A percentile compares a stretch with the other conserved stretches of the same genome.
Conservation (phyloP, 2,113 vertebrate species). For the Salminus brasiliensis region DNA sequence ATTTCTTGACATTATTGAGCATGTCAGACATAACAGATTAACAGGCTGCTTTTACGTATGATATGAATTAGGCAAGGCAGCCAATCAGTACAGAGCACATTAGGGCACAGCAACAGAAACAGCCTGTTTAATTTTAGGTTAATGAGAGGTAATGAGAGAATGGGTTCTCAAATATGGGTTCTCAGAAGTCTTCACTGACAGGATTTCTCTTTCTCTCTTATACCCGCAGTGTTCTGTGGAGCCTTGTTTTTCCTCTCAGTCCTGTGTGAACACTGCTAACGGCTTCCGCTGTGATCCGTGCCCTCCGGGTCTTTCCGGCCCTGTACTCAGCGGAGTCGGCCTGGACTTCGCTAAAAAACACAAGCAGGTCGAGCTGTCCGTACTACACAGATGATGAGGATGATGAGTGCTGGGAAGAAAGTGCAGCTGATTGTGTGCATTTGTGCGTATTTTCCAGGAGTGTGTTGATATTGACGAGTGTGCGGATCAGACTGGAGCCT, state of each 20-base stretch:
- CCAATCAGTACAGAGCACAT: background rate
- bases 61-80: background rate
- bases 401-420: background rate
- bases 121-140: no score
- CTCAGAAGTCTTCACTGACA: no score
- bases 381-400: background rate
- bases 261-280: slow-evolving; percentile 79
- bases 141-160: no score
- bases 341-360: slow-evolving; percentile 80
- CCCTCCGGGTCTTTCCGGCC: slow-evolving; percentile 79
- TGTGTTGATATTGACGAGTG: slow-evolving; percentile 58
- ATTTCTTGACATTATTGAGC: no score
- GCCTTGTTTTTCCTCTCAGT: slow-evolving; percentile 80
- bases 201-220: slow-evolving; percentile 2
- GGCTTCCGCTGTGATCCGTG: slow-evolving; percentile 86
- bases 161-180: no score
- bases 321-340: slow-evolving; percentile 77
- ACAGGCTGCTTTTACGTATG: no score
- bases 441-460: slow-evolving; percentile 45
- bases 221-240: slow-evolving; percentile 76
- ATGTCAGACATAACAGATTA: no score
- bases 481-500: slow-evolving; percentile 36
- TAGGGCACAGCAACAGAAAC: background rate
- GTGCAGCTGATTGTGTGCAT: background rate
- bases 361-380: slow-evolving; percentile 76